Base-by-base conservation (phyloP, 2,888 invertebrate genomes). In the Heliconius hortense region DNA sequence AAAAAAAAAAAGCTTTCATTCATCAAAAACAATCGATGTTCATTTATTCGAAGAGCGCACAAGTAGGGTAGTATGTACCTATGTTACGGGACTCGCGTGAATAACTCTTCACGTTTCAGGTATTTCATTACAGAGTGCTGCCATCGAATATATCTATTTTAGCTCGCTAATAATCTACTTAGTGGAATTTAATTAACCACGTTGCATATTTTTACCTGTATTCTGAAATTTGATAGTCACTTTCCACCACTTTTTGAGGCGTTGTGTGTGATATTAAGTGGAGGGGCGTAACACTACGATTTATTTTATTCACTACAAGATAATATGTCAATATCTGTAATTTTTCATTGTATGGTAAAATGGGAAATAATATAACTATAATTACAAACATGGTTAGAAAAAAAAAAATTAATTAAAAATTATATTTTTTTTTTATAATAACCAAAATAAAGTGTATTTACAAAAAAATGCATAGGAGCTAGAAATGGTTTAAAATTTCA, bases 111-210 rank as follows among this genome's bases (percentile, higher is more conserved):
- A 60, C 26, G 59, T 71, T 26, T 26, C 60, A 43, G 71, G 71
- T 71, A 71, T 71, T 71, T 71, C 60, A 71, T 71, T 71, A 71
- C 21, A 35, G 60, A 26, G 26, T 4, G 35, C 59, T 7, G 66
- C 15, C 4, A 35, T 59, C 60, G 60, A 11, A 39, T 26, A 60
- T 60, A 26, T 59, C 39, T 18, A 59, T 43, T 60, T 39, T 35
- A 39, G 2, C 26, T 24, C n/a, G 60, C 71, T 71, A 60, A 71
- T 71, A 26, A 59, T 2, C 26, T 35, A 60, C 31, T 70, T 70
- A 59, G 15, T 26, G 43, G 26, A 71, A 60, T 59, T 43, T 71
- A 26, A 71, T 71, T 26, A 21, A 35, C 60, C 56, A 3, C 60
- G 39, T 56, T 35, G 39, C 39, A n/a, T 8, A 66, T 66, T 66